Evolutionary conservation across 1,140 invertebrate genomes (phyloP), one percentile per base, ranked within the genome.

Genomic region (Anadara kagoshimensis): DNA sequence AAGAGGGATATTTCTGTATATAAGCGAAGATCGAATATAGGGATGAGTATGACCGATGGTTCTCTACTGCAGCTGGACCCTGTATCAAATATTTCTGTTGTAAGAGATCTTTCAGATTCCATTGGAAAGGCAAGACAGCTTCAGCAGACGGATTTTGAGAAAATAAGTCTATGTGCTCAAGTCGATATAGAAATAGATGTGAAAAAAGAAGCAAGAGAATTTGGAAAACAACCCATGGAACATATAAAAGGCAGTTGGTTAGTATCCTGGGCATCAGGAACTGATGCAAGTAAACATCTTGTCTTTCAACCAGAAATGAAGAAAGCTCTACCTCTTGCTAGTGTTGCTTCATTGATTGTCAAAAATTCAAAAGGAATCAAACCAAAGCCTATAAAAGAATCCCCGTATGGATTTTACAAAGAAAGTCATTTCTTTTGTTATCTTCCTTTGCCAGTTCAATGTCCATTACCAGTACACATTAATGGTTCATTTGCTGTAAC

Each of bases 351-450:
- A 10, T 69, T 66, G n/a, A 5, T 78, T 0, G 14, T 44, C 22
- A 56, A 54, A 5, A 65, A 76, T 47, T 36, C 67, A 16, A 58
- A 69, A 14, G 49, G 5, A 44, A 64, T 47, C 47, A 18, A 56
- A n/a, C 51, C 54, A 43, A 8, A 22, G 24, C 24, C 62, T 12
- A 43, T 78, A 43, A 56, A 66, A 16, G n/a, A 49, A 18, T 24
- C 67, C 16, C 67, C 73, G 29, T 51, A 49, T 18, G 69, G 72
- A 29, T 81, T 80, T 58, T 82, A 82, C 65, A 66, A 57, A 53
- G 64, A 69, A 14, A 72, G 78, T 26, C 83, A 83, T 65, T 58
- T 78, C n/a, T 83, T 81, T 58, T 81, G 75, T 44, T 83, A 76
- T 58, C 56, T 83, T 0, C 81, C 81, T 16, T 54, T 83, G 14